These are phyloP conservation scores for Suillia variegata DNA, from an alignment of 2,888 invertebrate genomes.

Conservation along the genomic window DNA sequence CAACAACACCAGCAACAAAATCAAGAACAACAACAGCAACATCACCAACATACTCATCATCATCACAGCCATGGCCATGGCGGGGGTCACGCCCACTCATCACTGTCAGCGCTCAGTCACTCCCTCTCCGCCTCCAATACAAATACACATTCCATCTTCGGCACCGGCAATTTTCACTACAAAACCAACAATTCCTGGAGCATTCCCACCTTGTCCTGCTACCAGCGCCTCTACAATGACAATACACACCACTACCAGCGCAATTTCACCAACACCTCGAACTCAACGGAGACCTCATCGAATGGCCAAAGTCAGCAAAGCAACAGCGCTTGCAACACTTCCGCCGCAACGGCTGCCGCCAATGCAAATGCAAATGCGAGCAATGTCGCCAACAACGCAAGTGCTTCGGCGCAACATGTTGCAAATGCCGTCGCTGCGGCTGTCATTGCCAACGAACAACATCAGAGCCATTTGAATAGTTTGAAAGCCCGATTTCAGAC, in stretches of 20 bases:
- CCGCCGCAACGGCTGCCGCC: constrained; percentile 8
- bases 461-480: constrained; percentile 48
- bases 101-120: constrained; percentile 46
- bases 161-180: constrained; percentile 59
- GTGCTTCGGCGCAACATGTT: constrained; percentile 49
- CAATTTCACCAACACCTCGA: constrained; percentile 37
- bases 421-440: constrained; percentile 53
- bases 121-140: constrained; percentile 40
- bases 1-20: constrained; percentile 42
- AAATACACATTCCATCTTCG: constrained; percentile 59
- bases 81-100: constrained; percentile 33
- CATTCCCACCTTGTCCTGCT: constrained; percentile 54
- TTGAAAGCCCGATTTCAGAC: constrained; percentile 49
- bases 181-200: constrained; percentile 60
- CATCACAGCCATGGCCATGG: constrained; percentile 43
- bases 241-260: constrained; percentile 54
- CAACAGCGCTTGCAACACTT: constrained; percentile 4
- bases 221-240: constrained; percentile 57
- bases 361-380: not conserved
- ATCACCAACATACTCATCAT: constrained; percentile 38
- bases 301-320: constrained; percentile 2
- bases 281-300: constrained; percentile 19
- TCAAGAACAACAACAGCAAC: constrained; percentile 38
- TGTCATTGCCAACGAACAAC: constrained; percentile 49
- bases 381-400: constrained; percentile 6